These are phyloP conservation scores for Clarias pachynema DNA, from an alignment of 2,797 vertebrate genomes.

Conservation along the genomic window DNA sequence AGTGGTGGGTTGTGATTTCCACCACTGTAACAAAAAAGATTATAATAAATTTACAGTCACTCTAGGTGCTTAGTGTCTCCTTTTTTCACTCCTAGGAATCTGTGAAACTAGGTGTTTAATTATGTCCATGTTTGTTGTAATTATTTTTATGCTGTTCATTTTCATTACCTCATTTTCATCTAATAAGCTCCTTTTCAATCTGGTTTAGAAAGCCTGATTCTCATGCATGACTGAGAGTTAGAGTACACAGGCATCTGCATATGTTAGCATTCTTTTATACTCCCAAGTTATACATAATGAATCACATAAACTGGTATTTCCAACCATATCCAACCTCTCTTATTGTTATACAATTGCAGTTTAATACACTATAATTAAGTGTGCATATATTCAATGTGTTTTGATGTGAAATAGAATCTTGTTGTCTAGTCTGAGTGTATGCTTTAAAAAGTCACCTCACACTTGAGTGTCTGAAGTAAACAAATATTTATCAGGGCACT, in stretches of 20 bases:
- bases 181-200: not conserved
- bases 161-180: not conserved
- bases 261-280: not conserved
- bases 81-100: not conserved
- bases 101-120: not conserved
- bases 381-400: slow-evolving; percentile 22
- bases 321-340: not conserved
- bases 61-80: slow-evolving; percentile 34
- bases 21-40: not conserved
- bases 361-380: slow-evolving; percentile 10
- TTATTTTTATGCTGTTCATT: too few relatives aligned
- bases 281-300: not conserved
- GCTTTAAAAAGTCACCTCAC: slow-evolving; percentile 32
- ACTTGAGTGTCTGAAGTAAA: slow-evolving; percentile 22
- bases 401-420: slow-evolving; percentile 30
- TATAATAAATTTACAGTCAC: slow-evolving; percentile 16
- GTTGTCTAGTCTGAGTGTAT: slow-evolving; percentile 17
- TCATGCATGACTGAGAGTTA: not conserved
- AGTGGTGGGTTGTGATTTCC: not conserved
- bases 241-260: not conserved
- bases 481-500: slow-evolving; percentile 15
- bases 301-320: not conserved
- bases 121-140: not conserved
- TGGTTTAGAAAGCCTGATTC: not conserved
- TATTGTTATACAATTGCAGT: not conserved